A percentile compares a stretch with the other conserved stretches of the same genome.
Evolutionary conservation across 2,888 invertebrate species (phyloP).

Genomic region (Chrysina gloriosa): DNA sequence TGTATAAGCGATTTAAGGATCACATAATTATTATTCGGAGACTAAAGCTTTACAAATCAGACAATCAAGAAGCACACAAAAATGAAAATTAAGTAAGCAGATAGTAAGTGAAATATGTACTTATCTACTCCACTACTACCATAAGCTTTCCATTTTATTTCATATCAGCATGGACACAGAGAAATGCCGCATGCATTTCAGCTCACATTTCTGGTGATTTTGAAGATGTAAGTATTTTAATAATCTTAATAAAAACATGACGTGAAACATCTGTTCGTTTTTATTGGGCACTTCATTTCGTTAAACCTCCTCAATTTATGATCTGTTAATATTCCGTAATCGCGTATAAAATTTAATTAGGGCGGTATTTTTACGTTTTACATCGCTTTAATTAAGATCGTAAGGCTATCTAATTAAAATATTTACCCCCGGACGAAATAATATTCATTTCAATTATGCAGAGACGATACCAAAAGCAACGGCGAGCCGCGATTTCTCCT

Average conservation of each 20-base stretch:
- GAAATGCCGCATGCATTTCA: too few species aligned
- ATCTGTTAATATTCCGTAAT: conserved; percentile 5
- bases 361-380: not conserved
- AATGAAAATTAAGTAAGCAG: too few species aligned
- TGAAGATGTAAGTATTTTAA: not conserved
- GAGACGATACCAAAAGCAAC: too few species aligned
- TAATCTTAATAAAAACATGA: not conserved
- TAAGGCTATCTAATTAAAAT: conserved; percentile 3
- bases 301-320: not conserved
- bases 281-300: not conserved
- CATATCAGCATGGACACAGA: too few species aligned
- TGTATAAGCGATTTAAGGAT: too few species aligned
- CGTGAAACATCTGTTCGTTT: not conserved
- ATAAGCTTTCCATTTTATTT: too few species aligned
- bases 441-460: not conserved
- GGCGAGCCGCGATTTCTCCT: not conserved
- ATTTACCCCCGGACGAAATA: conserved; percentile 2
- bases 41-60: too few species aligned
- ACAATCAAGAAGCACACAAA: too few species aligned
- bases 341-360: conserved; percentile 5
- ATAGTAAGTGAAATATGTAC: too few species aligned
- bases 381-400: not conserved
- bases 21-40: too few species aligned
- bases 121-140: too few species aligned
- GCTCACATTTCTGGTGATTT: too few species aligned